phyloP scores from a whole-genome alignment of 2,113 vertebrate species.

The Tenrec ecaudatus region DNA sequence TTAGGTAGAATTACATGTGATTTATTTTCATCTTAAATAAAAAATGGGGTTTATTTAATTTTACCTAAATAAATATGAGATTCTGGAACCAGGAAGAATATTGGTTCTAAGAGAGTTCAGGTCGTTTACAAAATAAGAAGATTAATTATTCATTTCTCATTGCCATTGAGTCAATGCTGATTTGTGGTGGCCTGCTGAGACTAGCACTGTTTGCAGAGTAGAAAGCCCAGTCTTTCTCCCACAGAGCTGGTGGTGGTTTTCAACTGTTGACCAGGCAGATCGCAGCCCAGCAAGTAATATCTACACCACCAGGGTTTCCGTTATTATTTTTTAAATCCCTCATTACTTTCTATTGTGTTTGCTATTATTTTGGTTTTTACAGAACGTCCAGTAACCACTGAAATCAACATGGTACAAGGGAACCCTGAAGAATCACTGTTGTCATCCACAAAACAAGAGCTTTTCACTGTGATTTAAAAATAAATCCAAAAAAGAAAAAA shows the following conservation, averaged over 20 bases:
- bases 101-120: not conserved
- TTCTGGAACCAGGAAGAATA: not conserved
- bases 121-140: not conserved
- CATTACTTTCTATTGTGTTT: slow-evolving; percentile 13
- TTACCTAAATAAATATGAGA: too few relatives aligned
- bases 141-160: not conserved
- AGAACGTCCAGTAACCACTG: not conserved
- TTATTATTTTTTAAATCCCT: not conserved
- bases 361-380: slow-evolving; percentile 6
- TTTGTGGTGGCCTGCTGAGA: too few relatives aligned
- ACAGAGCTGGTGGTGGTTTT: too few relatives aligned
- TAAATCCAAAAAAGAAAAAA: not conserved
- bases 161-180: too few relatives aligned
- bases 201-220: too few relatives aligned
- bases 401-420: not conserved
- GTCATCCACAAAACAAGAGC: slow-evolving; percentile 1
- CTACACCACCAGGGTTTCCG: not conserved
- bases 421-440: not conserved
- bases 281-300: not conserved
- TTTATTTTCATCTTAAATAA: too few relatives aligned
- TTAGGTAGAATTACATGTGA: too few relatives aligned
- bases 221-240: too few relatives aligned
- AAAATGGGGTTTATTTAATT: too few relatives aligned
- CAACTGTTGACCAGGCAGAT: too few relatives aligned
- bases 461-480: not conserved